Evolutionary conservation across 1,140 invertebrate genomes (phyloP), one percentile per base, ranked within the genome.

Genomic region (Drosophila asahinai): DNA sequence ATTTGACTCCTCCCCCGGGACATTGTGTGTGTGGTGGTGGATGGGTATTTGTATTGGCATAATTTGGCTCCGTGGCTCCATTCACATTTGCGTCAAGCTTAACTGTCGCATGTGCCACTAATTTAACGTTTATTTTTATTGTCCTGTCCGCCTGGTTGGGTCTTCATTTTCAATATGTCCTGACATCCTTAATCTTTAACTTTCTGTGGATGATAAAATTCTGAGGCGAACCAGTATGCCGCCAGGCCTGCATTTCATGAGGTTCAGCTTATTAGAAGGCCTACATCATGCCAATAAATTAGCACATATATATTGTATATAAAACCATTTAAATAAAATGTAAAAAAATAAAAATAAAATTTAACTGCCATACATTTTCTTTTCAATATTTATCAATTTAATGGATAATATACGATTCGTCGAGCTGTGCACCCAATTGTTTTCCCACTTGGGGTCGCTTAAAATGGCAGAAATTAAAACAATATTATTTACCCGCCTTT

Each of bases 121-220:
- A 89, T 81, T 90, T 81, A 63, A 90, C 78, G 70, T 75, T 89
- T 81, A 90, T 73, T 81, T 86, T 84, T 90, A 89, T 81, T 72
- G 74, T 15, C 55, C 43, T 49, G 49, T 63, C 65, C 55, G 73
- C 42, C 70, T 77, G 81, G 43, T 51, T 79, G 54, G 43, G 70
- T 80, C 76, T 73, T 64, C 45, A 75, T 59, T 72, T 48, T 58
- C 45, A 51, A 63, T 68, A 62, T 55, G 45, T 42, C 42, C 36
- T 64, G 54, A 43, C 47, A 47, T 30, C 15, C 47, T 33, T 43
- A 38, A 51, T 38, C 63, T 64, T 51, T n/a, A 66, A 33, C 5
- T 14, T n/a, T 15, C 38, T 55, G 33, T 22, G 22, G 4, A 22
- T 19, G 33, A 9, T 22, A 11, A 14, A 15, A 15, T 54, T 5